Conservation (phyloP, 1,140 invertebrate species). For the Lepidurus arcticus region DNA sequence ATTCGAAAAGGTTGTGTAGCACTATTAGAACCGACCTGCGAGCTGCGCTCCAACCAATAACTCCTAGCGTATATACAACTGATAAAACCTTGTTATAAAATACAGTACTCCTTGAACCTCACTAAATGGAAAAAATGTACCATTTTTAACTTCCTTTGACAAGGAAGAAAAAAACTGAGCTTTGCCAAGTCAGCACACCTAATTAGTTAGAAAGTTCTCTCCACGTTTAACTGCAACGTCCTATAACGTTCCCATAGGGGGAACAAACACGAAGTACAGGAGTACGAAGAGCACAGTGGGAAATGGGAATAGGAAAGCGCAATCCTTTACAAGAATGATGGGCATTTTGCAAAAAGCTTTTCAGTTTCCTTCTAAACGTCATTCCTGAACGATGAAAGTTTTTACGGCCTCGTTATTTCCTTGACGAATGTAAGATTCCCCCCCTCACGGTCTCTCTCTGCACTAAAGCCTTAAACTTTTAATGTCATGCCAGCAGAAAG, state of each 20-base stretch:
- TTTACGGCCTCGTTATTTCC: slow-evolving; percentile 7
- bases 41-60: too few species aligned
- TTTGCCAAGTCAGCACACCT: slow-evolving; percentile 15
- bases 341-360: slow-evolving; percentile 13
- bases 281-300: not conserved
- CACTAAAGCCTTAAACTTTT: slow-evolving; percentile 3
- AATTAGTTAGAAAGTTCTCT: slow-evolving; percentile 15
- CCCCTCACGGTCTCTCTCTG: not conserved
- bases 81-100: not conserved
- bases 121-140: not conserved
- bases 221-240: not conserved
- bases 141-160: not conserved
- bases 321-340: not conserved
- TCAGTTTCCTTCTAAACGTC: not conserved
- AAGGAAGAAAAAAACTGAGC: not conserved
- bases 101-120: not conserved
- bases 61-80: not conserved
- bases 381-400: not conserved
- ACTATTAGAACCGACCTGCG: not conserved
- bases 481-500: not conserved
- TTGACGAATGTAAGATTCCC: not conserved
- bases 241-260: not conserved
- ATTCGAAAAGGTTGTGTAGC: not conserved
- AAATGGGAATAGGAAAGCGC: not conserved
- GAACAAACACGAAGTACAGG: not conserved